Evolutionary conservation across 92 coral and sea anemone species (phyloP).

Genomic region (Epizoanthus illoricatus): DNA sequence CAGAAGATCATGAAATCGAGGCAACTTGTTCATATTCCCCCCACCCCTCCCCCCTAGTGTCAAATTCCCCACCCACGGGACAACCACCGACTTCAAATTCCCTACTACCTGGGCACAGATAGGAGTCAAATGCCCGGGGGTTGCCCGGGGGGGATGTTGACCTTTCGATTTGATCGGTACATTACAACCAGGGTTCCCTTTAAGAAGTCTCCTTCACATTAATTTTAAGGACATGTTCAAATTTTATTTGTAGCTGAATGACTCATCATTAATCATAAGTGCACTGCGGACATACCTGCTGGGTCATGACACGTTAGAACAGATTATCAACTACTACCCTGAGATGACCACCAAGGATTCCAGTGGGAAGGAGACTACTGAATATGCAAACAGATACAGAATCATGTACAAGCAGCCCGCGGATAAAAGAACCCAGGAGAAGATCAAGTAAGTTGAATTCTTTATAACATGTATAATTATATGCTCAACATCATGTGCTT

Average conservation of each 20-base stretch:
- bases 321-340: slow-evolving; percentile 79
- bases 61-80: too few relatives aligned
- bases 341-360: slow-evolving; percentile 76
- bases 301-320: slow-evolving; percentile 76
- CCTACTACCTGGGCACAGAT: too few relatives aligned
- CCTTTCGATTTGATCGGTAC: too few relatives aligned
- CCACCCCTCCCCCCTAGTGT: too few relatives aligned
- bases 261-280: slow-evolving; percentile 94
- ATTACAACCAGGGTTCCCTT: too few relatives aligned
- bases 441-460: slow-evolving; percentile 64
- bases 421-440: slow-evolving; percentile 67
- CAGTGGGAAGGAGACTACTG: slow-evolving; percentile 71
- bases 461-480: background rate
- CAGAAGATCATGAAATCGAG: too few relatives aligned
- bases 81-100: too few relatives aligned
- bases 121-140: too few relatives aligned
- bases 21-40: too few relatives aligned
- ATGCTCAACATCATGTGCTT: background rate
- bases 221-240: background rate
- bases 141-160: too few relatives aligned
- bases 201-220: too few relatives aligned
- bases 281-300: slow-evolving; percentile 67
- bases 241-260: slow-evolving; percentile 62
- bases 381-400: slow-evolving; percentile 81
- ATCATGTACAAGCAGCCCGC: slow-evolving; percentile 77